These are phyloP conservation scores for Drosophila baimaii DNA, from an alignment of 1,140 invertebrate species.

Conservation along the genomic window DNA sequence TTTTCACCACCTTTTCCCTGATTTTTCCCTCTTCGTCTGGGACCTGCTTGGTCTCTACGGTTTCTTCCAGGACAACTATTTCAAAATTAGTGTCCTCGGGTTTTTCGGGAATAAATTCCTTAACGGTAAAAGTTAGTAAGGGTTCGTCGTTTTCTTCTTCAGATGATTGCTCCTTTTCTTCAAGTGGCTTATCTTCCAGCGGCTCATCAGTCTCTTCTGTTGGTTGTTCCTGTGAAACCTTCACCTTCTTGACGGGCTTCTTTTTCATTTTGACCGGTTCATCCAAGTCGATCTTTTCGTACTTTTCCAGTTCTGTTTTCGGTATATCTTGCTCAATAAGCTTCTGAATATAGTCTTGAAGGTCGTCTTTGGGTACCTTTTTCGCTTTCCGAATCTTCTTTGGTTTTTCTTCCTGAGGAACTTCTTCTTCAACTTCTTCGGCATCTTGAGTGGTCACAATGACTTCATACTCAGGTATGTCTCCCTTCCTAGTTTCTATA, in stretches of 20 bases:
- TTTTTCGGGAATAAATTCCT: slow-evolving; percentile 71
- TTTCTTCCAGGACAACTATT: slow-evolving; percentile 68
- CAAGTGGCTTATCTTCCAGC: slow-evolving; percentile 38
- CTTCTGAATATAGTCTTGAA: slow-evolving; percentile 81
- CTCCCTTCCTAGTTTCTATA: slow-evolving; percentile 81
- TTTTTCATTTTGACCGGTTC: slow-evolving; percentile 78
- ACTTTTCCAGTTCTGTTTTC: slow-evolving; percentile 82
- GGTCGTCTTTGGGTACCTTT: slow-evolving; percentile 72
- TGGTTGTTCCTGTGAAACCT: slow-evolving; percentile 65
- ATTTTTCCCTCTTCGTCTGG: slow-evolving; percentile 58
- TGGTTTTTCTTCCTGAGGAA: slow-evolving; percentile 66
- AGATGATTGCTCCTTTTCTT: slow-evolving; percentile 3
- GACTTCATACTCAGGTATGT: slow-evolving; percentile 77
- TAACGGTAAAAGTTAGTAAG: slow-evolving; percentile 50
- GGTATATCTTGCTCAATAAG: slow-evolving; percentile 82
- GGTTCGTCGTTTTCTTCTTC: slow-evolving; percentile 56
- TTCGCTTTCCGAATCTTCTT: slow-evolving; percentile 71
- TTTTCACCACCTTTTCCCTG: slow-evolving; percentile 73
- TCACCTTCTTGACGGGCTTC: slow-evolving; percentile 72
- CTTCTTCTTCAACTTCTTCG: slow-evolving; percentile 29
- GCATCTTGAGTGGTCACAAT: slow-evolving; percentile 72
- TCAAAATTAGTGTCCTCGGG: slow-evolving; percentile 65
- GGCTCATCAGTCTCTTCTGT: slow-evolving; percentile 42
- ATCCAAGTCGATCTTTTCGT: slow-evolving; percentile 81
- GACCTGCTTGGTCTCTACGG: slow-evolving; percentile 46